These are phyloP conservation scores for Oncorhynchus clarkii DNA, from an alignment of 2,113 vertebrate species.

Conservation along the genomic window DNA sequence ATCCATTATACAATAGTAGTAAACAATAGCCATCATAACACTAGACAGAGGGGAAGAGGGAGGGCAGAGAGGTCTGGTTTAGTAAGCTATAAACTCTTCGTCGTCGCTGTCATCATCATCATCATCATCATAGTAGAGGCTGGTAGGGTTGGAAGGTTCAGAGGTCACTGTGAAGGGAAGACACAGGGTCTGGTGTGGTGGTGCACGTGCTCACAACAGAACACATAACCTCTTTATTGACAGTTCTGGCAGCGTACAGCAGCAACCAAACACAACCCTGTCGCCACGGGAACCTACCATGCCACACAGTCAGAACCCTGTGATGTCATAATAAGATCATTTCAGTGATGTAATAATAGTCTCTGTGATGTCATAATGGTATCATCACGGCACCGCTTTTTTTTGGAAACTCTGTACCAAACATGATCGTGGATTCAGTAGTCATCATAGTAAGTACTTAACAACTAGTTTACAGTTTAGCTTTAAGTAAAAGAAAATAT, in stretches of 20 bases:
- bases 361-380: slow-evolving; percentile 9
- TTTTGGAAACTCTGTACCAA: slow-evolving; percentile 13
- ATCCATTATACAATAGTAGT: too few relatives aligned
- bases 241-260: slow-evolving; percentile 73
- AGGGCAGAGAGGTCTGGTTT: not conserved
- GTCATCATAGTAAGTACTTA: slow-evolving; percentile 27
- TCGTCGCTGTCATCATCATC: not conserved
- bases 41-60: too few relatives aligned
- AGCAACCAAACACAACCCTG: slow-evolving; percentile 61
- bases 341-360: slow-evolving; percentile 34
- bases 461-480: slow-evolving; percentile 18
- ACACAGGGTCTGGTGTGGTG: slow-evolving; percentile 72
- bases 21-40: too few relatives aligned
- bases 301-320: slow-evolving; percentile 23
- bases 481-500: not conserved
- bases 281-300: slow-evolving; percentile 58
- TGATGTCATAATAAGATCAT: slow-evolving; percentile 27
- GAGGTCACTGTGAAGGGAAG: slow-evolving; percentile 41
- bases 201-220: slow-evolving; percentile 66
- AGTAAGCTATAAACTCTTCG: not conserved
- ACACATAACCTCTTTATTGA: slow-evolving; percentile 73
- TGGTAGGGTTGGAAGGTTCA: not conserved
- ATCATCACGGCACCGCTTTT: not conserved
- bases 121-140: not conserved
- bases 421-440: not conserved